Base-by-base conservation (phyloP, 2,113 vertebrate genomes). In the Austrofundulus limnaeus region DNA sequence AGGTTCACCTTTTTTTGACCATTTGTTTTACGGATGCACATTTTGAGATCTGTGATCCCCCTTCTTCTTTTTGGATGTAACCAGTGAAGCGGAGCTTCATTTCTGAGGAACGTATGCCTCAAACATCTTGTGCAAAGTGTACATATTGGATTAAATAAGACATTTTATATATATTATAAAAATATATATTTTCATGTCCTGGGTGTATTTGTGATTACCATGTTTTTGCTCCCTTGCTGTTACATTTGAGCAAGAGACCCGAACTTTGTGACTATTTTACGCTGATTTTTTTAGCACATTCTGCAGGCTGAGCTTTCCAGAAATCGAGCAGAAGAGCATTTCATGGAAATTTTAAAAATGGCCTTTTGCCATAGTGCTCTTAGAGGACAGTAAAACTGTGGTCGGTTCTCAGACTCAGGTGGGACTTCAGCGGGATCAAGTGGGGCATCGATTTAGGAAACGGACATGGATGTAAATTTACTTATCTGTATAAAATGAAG, bases 41-140 rank as follows among this genome's bases (percentile, higher is more conserved):
- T 80, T 83, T 82, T 65, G 41, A 69, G 45, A 66, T 66, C 41
- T 21, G 61, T 48, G 43, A 37, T 63, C 19, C 10, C 16, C 5
- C 20, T 7, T 74, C 51, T 31, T 75, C 66, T 62, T 60, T 88
- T 79, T 87, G 78, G 77, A 66, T 57, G 42, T 66, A 66, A 85
- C 55, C 51, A 17, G 68, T 79, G 90, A 85, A 93, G 92, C 90
- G 20, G 91, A n/a, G 88, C 90, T 90, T 92, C 88, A 82, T 78
- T 79, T 88, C 78, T 75, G 58, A 83, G 70, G 82, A 83, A 69
- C 67, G 72, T 39, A 61, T 75, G 83, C 82, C 85, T 83, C 48
- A 76, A 86, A 86, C 87, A 76, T 80, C 90, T 91, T 96, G 94
- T 96, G 93, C 93, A 95, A 95, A 94, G 80, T 96, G 95, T 97